Conservation (phyloP, 2,113 vertebrate genomes). For the Salvelinus namaycush region DNA sequence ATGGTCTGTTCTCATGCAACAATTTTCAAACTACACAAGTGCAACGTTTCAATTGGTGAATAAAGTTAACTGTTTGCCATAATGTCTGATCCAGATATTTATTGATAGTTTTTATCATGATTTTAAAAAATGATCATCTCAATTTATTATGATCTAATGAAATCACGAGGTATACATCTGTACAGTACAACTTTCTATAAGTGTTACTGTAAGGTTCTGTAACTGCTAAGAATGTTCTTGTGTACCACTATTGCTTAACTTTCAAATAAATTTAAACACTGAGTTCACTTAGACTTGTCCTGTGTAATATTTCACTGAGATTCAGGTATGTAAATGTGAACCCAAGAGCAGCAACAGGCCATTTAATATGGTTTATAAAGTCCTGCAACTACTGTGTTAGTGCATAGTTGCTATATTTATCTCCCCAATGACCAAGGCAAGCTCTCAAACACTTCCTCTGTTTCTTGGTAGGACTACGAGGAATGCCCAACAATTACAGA, state of each 20-base stretch:
- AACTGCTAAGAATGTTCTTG: slow-evolving; percentile 48
- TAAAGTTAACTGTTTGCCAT: slow-evolving; percentile 54
- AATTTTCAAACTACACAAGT: slow-evolving; percentile 39
- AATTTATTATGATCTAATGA: slow-evolving; percentile 32
- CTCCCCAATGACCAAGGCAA: not conserved
- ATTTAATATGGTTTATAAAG: not conserved
- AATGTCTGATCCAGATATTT: slow-evolving; percentile 56
- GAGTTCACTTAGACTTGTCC: slow-evolving; percentile 4
- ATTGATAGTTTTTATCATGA: slow-evolving; percentile 61
- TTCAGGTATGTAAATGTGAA: too few relatives aligned
- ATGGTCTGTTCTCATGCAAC: slow-evolving; percentile 65
- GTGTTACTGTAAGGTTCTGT: slow-evolving; percentile 64
- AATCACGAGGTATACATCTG: slow-evolving; percentile 61
- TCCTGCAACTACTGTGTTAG: not conserved
- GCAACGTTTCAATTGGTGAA: slow-evolving; percentile 49
- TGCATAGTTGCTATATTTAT: not conserved
- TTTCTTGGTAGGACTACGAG: not conserved
- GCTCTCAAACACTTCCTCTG: not conserved
- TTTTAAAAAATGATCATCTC: not conserved
- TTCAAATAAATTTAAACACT: slow-evolving; percentile 70
- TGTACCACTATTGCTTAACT: slow-evolving; percentile 71
- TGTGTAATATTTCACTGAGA: not conserved
- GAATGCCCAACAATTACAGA: not conserved
- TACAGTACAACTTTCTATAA: slow-evolving; percentile 57
- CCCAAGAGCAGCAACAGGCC: not conserved